A percentile compares a stretch with the other conserved stretches of the same genome.
These are phyloP conservation scores for Gastrophryne carolinensis DNA, from an alignment of 2,797 vertebrate genomes.

Conservation along the genomic window DNA sequence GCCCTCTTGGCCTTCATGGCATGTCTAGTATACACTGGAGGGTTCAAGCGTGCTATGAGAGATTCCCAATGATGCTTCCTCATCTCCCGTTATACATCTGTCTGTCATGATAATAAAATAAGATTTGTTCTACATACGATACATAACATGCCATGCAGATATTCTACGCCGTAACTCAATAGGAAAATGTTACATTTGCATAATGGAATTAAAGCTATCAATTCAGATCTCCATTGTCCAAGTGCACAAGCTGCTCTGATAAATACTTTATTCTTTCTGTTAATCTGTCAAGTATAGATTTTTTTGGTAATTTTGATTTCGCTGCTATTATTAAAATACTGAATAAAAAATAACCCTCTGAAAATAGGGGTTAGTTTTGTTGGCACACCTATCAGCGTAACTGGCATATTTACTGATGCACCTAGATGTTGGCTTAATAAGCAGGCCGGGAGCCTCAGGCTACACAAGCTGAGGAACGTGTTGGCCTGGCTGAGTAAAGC, in stretches of 20 bases:
- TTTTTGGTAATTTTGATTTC: too few species aligned
- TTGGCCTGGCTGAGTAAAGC: neutral
- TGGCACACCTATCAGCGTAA: neutral
- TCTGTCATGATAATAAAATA: constrained; percentile 13
- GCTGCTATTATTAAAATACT: neutral
- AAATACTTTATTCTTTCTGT: constrained; percentile 7
- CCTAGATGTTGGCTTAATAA: neutral
- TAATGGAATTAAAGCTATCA: constrained; percentile 20
- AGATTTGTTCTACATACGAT: constrained; percentile 27
- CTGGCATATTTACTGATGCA: neutral
- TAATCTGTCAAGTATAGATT: neutral
- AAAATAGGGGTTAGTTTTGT: neutral
- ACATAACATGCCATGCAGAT: neutral
- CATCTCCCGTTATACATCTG: constrained; percentile 12
- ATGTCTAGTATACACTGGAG: too few species aligned
- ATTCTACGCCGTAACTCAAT: neutral
- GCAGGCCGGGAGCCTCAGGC: neutral
- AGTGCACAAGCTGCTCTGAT: neutral
- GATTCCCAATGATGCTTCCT: too few species aligned
- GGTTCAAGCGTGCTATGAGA: too few species aligned
- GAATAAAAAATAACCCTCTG: neutral
- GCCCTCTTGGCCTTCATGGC: too few species aligned
- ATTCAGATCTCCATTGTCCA: constrained; percentile 20
- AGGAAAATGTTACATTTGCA: constrained; percentile 9
- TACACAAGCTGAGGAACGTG: neutral